Conservation (phyloP, 2,113 vertebrate genomes). For the Platycercus adscitus region DNA sequence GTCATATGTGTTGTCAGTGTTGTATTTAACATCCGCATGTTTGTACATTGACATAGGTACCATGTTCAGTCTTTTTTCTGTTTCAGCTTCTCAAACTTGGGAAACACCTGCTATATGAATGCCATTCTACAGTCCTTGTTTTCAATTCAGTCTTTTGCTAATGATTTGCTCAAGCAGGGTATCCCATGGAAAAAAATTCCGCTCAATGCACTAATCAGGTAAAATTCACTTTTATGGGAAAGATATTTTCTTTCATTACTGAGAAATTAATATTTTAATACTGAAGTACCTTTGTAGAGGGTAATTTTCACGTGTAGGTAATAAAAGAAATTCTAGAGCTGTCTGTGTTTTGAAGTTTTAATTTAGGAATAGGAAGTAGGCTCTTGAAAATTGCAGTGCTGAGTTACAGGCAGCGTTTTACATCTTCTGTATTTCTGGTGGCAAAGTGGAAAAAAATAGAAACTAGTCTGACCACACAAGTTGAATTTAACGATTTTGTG, state of each 20-base stretch:
- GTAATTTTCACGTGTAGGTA: background rate
- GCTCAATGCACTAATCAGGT: slow-evolving; percentile 94
- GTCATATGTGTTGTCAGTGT: background rate
- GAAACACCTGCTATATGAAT: slow-evolving; percentile 99
- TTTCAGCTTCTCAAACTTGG: slow-evolving; percentile 94
- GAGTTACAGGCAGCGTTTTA: background rate
- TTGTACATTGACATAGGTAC: background rate
- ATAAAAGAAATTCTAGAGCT: background rate
- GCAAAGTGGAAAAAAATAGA: background rate
- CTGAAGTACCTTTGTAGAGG: background rate
- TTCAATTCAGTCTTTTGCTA: slow-evolving; percentile 96
- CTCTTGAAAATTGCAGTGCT: background rate
- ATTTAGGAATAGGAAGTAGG: background rate
- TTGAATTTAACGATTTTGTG: background rate
- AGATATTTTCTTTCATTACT: background rate
- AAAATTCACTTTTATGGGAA: slow-evolving; percentile 26
- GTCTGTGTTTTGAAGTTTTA: background rate
- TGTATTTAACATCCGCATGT: background rate
- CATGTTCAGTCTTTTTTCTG: background rate
- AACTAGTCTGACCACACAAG: background rate
- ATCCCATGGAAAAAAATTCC: slow-evolving; percentile 96
- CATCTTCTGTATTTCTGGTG: background rate
- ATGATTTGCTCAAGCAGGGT: slow-evolving; percentile 93
- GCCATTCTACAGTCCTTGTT: slow-evolving; percentile 98
- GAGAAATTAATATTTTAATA: background rate